phyloP scores from a whole-genome alignment of 2,888 invertebrate species.

The Chloroclysta siterata region DNA sequence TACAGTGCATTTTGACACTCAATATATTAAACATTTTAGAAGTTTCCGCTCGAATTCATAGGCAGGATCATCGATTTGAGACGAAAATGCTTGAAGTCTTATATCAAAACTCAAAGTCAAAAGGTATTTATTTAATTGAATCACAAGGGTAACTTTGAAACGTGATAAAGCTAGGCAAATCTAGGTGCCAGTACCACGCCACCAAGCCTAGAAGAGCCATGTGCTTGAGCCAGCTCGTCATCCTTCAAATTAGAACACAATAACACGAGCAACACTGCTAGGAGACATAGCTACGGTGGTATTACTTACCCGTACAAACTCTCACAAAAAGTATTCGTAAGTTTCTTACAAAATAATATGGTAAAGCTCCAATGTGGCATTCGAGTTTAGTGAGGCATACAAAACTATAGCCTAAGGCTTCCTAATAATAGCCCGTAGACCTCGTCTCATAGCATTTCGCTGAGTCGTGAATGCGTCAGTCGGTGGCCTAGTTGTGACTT shows the following conservation, averaged over 20 bases:
- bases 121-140: too few species aligned
- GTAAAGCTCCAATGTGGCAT: not conserved
- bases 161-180: too few species aligned
- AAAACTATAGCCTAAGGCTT: not conserved
- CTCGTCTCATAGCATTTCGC: slow-evolving; percentile 2
- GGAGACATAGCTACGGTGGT: too few species aligned
- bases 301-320: not conserved
- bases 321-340: not conserved
- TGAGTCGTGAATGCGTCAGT: slow-evolving; percentile 1
- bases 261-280: too few species aligned
- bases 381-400: not conserved
- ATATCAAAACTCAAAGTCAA: too few species aligned
- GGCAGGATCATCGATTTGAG: too few species aligned
- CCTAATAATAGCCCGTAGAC: slow-evolving; percentile 1
- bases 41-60: not conserved
- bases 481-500: slow-evolving; percentile 13
- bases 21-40: not conserved
- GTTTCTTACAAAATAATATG: not conserved
- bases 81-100: too few species aligned
- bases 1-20: not conserved
- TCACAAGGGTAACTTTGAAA: too few species aligned
- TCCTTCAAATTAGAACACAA: too few species aligned
- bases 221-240: too few species aligned
- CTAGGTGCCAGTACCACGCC: too few species aligned
- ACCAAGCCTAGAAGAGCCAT: too few species aligned